Evolutionary conservation across 2,113 vertebrate species (phyloP), one percentile per base, ranked within the genome.

Genomic region (Scomber japonicus): DNA sequence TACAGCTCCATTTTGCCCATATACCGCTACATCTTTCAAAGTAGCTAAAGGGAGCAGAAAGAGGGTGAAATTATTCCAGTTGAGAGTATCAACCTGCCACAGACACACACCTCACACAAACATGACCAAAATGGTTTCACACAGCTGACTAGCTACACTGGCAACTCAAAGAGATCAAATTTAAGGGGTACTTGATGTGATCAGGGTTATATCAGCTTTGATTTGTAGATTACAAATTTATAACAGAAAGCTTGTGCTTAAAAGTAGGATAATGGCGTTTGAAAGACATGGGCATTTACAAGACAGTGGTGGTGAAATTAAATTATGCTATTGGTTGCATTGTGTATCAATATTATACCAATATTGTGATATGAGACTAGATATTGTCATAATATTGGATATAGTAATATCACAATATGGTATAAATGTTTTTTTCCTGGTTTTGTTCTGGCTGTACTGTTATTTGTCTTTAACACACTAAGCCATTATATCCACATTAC

Each of bases 31-130:
- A 62, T 80, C 30, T 63, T 76, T 83, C 35, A 54, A 82, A 73
- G 63, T 9, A 60, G 61, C 71, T 40, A 51, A 70, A 64, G 56
- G 21, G 10, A 57, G 51, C 60, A 75, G 27, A 60, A 21, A 76
- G 48, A 77, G 56, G 75, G 8, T 77, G 81, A 54, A 78, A 86
- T n/a, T 31, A 24, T 50, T 79, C 65, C 67, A 79, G 59, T 16
- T 53, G 54, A 15, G 17, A 49, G 19, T 13, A 27, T 35, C 49
- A 68, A 63, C 49, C 24, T 27, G 24, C 24, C 24, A 2, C 24
- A 27, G 24, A 67, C 11, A 21, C 3, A 56, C 17, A 64, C 40
- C 63, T 24, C 31, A 3, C 77, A 49, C 2, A 44, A 76, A 69
- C 59, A 67, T n/a, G 63, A 59, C 3, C 53, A 35, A 51, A 50